Conservation (phyloP, 1,140 invertebrate species). For the Trichonephila inaurata region DNA sequence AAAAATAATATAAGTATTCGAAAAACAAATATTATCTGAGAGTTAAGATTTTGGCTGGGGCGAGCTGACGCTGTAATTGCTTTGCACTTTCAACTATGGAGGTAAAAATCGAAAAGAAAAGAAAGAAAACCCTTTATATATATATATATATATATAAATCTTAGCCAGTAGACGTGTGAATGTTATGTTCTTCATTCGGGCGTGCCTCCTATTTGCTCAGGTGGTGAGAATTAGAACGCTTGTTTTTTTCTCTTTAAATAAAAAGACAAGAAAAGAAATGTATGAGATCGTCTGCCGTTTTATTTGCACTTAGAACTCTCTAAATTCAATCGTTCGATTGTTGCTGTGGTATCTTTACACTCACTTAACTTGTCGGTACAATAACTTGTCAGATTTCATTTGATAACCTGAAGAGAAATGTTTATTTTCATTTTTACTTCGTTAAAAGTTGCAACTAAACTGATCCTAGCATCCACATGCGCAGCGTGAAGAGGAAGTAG, state of each 20-base stretch:
- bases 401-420: neutral
- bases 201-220: conserved; percentile 69
- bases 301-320: conserved; percentile 28
- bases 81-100: neutral
- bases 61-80: conserved; percentile 1
- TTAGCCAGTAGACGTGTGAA: conserved; percentile 19
- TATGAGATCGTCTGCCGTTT: neutral
- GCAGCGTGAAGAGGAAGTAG: neutral
- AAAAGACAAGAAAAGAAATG: neutral
- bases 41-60: neutral
- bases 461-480: neutral
- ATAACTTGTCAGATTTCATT: conserved; percentile 49
- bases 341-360: conserved; percentile 9
- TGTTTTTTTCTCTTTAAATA: neutral
- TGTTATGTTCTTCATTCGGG: conserved; percentile 46
- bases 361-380: neutral
- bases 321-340: conserved; percentile 44
- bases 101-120: neutral
- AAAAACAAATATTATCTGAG: neutral
- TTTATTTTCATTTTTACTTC: conserved; percentile 31
- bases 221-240: conserved; percentile 59
- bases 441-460: neutral
- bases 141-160: neutral
- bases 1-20: neutral
- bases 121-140: neutral